Evolutionary conservation across 2,797 vertebrate species (phyloP).

Genomic region (Microtus californicus): DNA sequence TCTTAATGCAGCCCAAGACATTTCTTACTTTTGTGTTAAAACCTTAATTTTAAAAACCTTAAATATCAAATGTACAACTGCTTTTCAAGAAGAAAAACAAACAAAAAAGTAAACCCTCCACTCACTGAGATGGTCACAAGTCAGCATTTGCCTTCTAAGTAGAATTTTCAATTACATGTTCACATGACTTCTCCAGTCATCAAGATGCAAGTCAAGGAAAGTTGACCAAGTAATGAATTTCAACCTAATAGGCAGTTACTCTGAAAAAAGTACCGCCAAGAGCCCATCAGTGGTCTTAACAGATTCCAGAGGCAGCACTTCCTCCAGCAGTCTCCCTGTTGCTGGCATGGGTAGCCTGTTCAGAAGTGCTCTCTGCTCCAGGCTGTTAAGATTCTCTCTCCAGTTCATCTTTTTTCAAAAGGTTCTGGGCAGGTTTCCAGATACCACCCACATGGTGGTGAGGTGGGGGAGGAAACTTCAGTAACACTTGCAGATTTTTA

Average conservation of each 20-base stretch:
- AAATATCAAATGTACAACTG: slow-evolving; percentile 58
- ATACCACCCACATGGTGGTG: not conserved
- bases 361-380: not conserved
- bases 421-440: slow-evolving; percentile 61
- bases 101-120: not conserved
- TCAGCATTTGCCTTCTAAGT: slow-evolving; percentile 16
- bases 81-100: slow-evolving; percentile 5
- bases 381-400: not conserved
- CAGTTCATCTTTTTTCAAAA: not conserved
- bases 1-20: not conserved
- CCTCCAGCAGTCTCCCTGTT: not conserved
- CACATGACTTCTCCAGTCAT: not conserved
- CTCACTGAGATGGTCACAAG: not conserved
- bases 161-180: slow-evolving; percentile 26
- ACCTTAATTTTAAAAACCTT: slow-evolving; percentile 44
- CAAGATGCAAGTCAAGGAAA: slow-evolving; percentile 35
- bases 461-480: slow-evolving; percentile 22
- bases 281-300: not conserved
- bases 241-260: not conserved
- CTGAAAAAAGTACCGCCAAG: not conserved
- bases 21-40: slow-evolving; percentile 56
- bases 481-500: slow-evolving; percentile 63
- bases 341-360: not conserved
- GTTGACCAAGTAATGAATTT: slow-evolving; percentile 38
- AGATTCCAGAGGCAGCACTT: not conserved